These are phyloP conservation scores for Drosophila mauritiana DNA, from an alignment of 1,140 invertebrate species.

Conservation along the genomic window DNA sequence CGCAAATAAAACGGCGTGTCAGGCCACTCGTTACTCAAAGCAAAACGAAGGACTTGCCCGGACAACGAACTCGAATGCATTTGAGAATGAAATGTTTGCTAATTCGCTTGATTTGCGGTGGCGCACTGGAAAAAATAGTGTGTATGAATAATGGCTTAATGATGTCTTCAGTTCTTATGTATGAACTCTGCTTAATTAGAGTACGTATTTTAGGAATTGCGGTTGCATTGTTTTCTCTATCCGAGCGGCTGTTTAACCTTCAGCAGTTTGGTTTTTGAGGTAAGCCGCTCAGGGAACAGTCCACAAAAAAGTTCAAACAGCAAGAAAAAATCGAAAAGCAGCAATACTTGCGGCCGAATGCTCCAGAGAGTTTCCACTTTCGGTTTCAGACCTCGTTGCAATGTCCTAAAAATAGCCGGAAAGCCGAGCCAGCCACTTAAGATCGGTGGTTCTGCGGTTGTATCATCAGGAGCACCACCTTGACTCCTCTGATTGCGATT, in stretches of 20 bases:
- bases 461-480: conserved; percentile 11
- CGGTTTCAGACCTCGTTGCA: conserved; percentile 65
- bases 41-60: conserved; percentile 67
- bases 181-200: background rate
- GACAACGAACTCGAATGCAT: conserved; percentile 63
- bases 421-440: conserved; percentile 52
- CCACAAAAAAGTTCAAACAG: conserved; percentile 16
- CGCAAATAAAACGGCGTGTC: conserved; percentile 31
- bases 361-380: conserved; percentile 78
- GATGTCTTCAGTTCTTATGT: background rate
- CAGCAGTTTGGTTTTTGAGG: conserved; percentile 1
- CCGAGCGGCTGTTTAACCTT: conserved; percentile 6
- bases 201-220: conserved; percentile 1
- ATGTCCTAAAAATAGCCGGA: conserved; percentile 70
- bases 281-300: conserved; percentile 34
- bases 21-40: conserved; percentile 24
- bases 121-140: conserved; percentile 22
- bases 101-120: conserved; percentile 67
- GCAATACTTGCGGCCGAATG: conserved; percentile 27
- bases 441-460: conserved; percentile 14
- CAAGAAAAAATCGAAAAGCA: conserved; percentile 17
- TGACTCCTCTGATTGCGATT: conserved; percentile 15
- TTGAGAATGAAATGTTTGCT: conserved; percentile 66
- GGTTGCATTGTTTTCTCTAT: background rate
- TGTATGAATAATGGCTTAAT: background rate